These are phyloP conservation scores for Aradophagus sp. DNA, from an alignment of 1,140 invertebrate species.

Conservation along the genomic window DNA sequence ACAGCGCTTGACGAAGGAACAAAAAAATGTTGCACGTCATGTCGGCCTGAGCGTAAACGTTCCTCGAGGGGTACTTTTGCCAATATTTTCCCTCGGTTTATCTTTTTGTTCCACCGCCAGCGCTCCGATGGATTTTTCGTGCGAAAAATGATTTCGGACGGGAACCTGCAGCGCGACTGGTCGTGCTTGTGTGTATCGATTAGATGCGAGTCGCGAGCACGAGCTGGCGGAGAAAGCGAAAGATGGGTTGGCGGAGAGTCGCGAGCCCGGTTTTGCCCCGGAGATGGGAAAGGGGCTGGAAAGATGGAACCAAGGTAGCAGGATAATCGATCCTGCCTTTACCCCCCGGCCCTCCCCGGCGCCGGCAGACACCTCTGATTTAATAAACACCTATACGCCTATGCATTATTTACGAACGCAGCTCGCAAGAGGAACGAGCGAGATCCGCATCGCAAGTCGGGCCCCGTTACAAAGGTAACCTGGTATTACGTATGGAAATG, in stretches of 20 bases:
- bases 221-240: conserved; percentile 51
- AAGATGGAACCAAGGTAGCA: conserved; percentile 56
- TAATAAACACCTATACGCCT: conserved; percentile 57
- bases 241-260: conserved; percentile 38
- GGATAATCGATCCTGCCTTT: conserved; percentile 57
- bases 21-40: too few species aligned
- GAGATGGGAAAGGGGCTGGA: conserved; percentile 43
- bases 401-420: conserved; percentile 54
- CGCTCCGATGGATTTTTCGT: too few species aligned
- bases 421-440: conserved; percentile 35
- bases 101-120: too few species aligned
- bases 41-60: too few species aligned
- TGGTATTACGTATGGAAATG: conserved; percentile 52
- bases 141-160: too few species aligned
- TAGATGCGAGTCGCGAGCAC: conserved; percentile 45
- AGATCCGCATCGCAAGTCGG: conserved; percentile 15
- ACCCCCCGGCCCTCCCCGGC: too few species aligned
- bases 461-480: conserved; percentile 31
- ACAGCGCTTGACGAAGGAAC: too few species aligned
- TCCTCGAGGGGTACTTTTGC: too few species aligned
- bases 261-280: conserved; percentile 44
- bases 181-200: conserved; percentile 40
- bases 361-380: conserved; percentile 50
- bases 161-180: conserved; percentile 31
- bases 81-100: too few species aligned